A percentile compares a stretch with the other conserved stretches of the same genome.
Conservation (phyloP, 2,113 vertebrate species). For the Eulemur macaco region DNA sequence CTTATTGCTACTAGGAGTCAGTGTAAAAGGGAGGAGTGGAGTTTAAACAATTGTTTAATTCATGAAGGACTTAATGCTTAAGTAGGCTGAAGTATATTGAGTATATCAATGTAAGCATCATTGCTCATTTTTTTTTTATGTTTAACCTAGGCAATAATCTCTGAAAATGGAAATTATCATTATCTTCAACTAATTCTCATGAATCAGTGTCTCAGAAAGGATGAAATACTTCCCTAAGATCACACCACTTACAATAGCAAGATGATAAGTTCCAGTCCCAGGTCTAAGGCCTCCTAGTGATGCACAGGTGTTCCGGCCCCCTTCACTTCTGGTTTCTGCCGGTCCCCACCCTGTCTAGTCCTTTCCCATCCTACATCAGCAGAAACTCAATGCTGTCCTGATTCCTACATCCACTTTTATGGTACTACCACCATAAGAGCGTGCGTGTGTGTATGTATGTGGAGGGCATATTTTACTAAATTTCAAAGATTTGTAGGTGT, state of each 20-base stretch:
- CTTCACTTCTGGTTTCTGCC: neutral
- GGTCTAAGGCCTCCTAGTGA: neutral
- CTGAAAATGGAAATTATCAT: neutral
- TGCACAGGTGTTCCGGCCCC: neutral
- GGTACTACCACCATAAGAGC: neutral
- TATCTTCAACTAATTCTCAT: neutral
- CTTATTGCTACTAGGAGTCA: neutral
- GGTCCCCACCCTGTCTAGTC: neutral
- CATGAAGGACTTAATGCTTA: neutral
- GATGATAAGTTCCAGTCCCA: neutral
- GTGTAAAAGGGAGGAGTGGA: neutral
- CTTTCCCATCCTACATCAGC: neutral
- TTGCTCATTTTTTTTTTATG: neutral
- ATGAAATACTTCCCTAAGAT: neutral
- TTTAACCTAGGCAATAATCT: neutral
- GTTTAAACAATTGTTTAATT: neutral
- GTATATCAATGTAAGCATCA: neutral
- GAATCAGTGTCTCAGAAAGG: neutral
- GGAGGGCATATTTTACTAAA: neutral
- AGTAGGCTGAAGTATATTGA: neutral
- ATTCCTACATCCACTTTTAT: neutral
- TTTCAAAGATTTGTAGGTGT: neutral
- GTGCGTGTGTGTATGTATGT: neutral
- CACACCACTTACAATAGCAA: neutral
- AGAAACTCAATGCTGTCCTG: neutral